Evolutionary conservation across 2,888 invertebrate genomes (phyloP).

Genomic region (Drosophila koepferae): DNA sequence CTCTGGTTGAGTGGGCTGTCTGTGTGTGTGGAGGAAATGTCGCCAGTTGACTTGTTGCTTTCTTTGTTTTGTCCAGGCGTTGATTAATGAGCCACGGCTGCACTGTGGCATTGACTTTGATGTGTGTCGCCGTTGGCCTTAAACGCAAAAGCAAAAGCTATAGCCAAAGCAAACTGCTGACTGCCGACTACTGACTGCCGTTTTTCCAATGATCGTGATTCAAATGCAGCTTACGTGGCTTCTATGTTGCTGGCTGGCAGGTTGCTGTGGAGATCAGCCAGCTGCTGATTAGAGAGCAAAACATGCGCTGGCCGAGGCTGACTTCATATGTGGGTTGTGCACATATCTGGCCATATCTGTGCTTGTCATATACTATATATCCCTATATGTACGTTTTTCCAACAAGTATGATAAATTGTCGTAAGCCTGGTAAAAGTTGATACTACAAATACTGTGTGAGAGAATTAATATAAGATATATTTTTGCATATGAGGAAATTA

Average conservation of each 20-base stretch:
- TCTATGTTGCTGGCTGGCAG: slow-evolving; percentile 33
- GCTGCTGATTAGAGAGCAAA: slow-evolving; percentile 52
- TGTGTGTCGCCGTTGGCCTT: slow-evolving; percentile 43
- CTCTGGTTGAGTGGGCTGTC: neutral
- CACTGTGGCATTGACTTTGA: slow-evolving; percentile 61
- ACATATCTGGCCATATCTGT: slow-evolving; percentile 7
- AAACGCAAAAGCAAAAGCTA: slow-evolving; percentile 18
- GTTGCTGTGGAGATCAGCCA: slow-evolving; percentile 50
- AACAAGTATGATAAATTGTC: neutral
- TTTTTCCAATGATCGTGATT: slow-evolving; percentile 38
- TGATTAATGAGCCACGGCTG: slow-evolving; percentile 72
- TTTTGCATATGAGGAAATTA: neutral
- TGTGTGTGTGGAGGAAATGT: slow-evolving; percentile 65
- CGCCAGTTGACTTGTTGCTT: slow-evolving; percentile 68
- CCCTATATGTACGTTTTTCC: neutral
- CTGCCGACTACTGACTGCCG: slow-evolving; percentile 18
- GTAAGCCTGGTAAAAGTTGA: neutral
- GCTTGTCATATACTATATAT: neutral
- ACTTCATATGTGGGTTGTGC: slow-evolving; percentile 19
- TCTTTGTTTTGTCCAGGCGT: slow-evolving; percentile 62
- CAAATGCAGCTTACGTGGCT: slow-evolving; percentile 40
- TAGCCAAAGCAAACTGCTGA: slow-evolving; percentile 14
- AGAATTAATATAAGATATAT: neutral
- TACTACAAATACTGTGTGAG: neutral
- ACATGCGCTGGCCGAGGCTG: slow-evolving; percentile 20